These are phyloP conservation scores for Malthinus flaveolus DNA, from an alignment of 2,888 invertebrate genomes.

Conservation along the genomic window DNA sequence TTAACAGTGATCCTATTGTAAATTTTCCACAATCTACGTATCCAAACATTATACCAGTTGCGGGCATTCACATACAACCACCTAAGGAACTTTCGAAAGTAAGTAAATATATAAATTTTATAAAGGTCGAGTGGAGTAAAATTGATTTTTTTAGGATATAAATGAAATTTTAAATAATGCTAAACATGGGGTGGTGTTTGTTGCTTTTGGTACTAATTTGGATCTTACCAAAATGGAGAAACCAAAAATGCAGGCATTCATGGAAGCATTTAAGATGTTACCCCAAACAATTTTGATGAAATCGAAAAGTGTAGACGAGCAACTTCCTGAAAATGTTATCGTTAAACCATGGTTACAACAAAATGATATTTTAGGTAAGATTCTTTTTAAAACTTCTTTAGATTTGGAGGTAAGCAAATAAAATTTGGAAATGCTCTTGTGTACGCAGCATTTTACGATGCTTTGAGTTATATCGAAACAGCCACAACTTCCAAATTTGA, in stretches of 20 bases:
- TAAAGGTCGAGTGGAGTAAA: too few relatives aligned
- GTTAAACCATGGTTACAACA: constrained; percentile 48
- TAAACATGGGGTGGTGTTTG: constrained; percentile 44
- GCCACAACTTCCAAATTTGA: too few relatives aligned
- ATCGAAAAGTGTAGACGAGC: constrained; percentile 40
- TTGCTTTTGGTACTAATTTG: constrained; percentile 48
- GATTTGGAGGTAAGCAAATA: too few relatives aligned
- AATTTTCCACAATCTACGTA: constrained; percentile 43
- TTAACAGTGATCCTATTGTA: constrained; percentile 42
- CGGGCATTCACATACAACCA: constrained; percentile 45
- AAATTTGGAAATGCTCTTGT: too few relatives aligned
- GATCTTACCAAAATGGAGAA: constrained; percentile 36
- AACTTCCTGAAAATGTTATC: constrained; percentile 46
- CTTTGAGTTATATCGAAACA: too few relatives aligned
- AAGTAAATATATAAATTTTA: too few relatives aligned
- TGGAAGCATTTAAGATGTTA: constrained; percentile 42
- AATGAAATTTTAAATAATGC: constrained; percentile 39
- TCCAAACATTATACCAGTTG: constrained; percentile 49
- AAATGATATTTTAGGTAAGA: constrained; percentile 46
- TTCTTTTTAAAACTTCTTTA: background rate
- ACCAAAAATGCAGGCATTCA: constrained; percentile 27
- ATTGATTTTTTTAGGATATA: background rate
- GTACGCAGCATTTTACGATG: too few relatives aligned
- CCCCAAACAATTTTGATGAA: constrained; percentile 48
- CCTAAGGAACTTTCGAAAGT: constrained; percentile 41